Conservation (phyloP, 2,113 vertebrate species). For the Lipotes vexillifer region DNA sequence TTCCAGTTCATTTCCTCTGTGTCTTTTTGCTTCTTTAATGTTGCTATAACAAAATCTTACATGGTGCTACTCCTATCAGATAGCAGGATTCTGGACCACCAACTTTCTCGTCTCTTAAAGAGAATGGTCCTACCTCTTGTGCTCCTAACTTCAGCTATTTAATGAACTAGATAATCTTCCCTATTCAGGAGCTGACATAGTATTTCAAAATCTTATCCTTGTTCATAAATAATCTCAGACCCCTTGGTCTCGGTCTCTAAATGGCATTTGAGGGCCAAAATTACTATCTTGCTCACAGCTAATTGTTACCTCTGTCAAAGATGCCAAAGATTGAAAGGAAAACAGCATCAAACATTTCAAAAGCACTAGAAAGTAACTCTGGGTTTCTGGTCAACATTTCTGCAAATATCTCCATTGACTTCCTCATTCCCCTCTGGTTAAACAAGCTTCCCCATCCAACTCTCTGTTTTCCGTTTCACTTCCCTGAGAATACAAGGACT, state of each 20-base stretch:
- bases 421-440: background rate
- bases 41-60: accelerated
- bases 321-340: background rate
- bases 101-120: background rate
- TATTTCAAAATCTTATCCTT: background rate
- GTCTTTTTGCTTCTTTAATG: background rate
- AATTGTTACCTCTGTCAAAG: background rate
- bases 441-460: background rate
- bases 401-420: background rate
- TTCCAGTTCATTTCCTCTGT: background rate
- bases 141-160: background rate
- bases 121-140: background rate
- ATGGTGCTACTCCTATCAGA: accelerated
- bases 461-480: background rate
- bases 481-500: background rate
- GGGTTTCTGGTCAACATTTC: background rate
- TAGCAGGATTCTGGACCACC: background rate
- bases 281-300: background rate
- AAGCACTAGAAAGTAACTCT: background rate
- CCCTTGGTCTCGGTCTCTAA: background rate
- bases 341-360: accelerated
- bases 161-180: too few species aligned
- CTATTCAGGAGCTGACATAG: background rate
- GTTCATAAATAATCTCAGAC: background rate
- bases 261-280: background rate